Evolutionary conservation across 2,113 vertebrate species (phyloP), one percentile per base, ranked within the genome.

Genomic region (Antennarius striatus): DNA sequence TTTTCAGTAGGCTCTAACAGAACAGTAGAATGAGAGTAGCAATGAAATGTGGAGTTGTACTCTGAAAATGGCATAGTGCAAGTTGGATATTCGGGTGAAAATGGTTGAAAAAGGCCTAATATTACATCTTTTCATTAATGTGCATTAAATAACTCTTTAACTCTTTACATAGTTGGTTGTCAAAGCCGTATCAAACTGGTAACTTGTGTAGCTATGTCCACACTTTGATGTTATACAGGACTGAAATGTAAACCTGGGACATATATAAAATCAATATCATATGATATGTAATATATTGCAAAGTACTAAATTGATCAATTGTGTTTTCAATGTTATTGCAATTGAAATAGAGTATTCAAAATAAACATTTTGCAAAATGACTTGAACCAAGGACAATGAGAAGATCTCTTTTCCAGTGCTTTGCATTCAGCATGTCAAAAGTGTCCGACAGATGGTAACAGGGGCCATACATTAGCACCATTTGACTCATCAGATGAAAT

Each of bases 1-100:
- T 80, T 79, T 83, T 56, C 22, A 50, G 10, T 15, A 30, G 45
- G 9, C n/a, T 43, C 29, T 68, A 69, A 63, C 67, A 68, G 22
- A 76, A 56, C 2, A 46, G 59, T 17, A 49, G 17, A 43, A 11
- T 43, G 42, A 11, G 11, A 12, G 42, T 9, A 43, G 30, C 30
- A 42, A 53, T 53, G 51, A 45, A 76, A 60, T 11, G 13, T 43
- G 43, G 14, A 63, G 40, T 8, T 58, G 7, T 54, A 75, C 52
- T 16, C 57, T 71, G 11, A 72, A 68, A 60, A 68, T 45, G 6
- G 65, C 63, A 50, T 52, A 49, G 39, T 22, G 53, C 5, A 11
- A 53, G 8, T 47, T 10, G 7, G 11, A 62, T 42, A 16, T 58
- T 66, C 4, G 45, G 16, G 40, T 67, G 29, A 52, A 16, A 67